Evolutionary conservation across 2,797 vertebrate species (phyloP).

Genomic region (Rhynchonycteris naso): DNA sequence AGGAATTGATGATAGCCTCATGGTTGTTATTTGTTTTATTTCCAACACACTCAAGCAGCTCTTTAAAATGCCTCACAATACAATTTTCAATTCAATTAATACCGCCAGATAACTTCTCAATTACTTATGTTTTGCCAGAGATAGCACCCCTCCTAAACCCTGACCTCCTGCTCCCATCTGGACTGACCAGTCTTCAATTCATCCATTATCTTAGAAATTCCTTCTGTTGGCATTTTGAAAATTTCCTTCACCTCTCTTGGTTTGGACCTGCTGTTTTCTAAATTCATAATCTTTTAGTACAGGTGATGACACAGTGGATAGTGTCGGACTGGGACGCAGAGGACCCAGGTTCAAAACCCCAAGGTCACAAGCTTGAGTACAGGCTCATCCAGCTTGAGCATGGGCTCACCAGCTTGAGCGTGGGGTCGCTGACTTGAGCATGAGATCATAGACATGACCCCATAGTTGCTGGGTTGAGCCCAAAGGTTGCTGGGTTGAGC

Average conservation of each 20-base stretch:
- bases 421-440: too few relatives aligned
- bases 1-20: not conserved
- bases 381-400: too few relatives aligned
- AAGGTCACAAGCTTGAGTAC: too few relatives aligned
- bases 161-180: not conserved
- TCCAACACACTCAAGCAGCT: not conserved
- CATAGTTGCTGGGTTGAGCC: too few relatives aligned
- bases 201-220: not conserved
- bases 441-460: too few relatives aligned
- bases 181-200: not conserved
- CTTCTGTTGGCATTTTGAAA: not conserved
- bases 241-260: not conserved
- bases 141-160: too few relatives aligned
- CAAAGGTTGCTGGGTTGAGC: too few relatives aligned
- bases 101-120: not conserved
- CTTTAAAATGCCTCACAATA: not conserved
- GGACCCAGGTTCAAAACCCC: too few relatives aligned
- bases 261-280: not conserved
- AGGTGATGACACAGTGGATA: too few relatives aligned
- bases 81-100: not conserved
- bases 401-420: too few relatives aligned
- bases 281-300: not conserved
- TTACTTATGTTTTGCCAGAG: not conserved
- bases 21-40: not conserved
- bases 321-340: too few relatives aligned